Evolutionary conservation across 2,113 vertebrate species (phyloP).

Genomic region (Chrysochloris asiatica): DNA sequence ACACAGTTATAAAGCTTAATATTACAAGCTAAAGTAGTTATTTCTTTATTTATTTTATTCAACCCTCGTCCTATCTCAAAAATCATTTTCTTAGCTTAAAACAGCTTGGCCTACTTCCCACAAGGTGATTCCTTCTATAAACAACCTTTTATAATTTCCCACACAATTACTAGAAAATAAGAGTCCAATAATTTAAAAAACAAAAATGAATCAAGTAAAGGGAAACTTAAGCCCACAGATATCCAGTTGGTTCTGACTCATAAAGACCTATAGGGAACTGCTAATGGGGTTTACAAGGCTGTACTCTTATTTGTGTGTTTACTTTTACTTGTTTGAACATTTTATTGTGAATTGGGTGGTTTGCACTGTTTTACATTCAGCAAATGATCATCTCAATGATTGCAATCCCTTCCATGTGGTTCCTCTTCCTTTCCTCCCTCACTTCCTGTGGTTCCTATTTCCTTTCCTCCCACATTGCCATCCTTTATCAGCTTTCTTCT

Average conservation of each 20-base stretch:
- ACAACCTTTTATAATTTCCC: neutral
- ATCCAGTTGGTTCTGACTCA: neutral
- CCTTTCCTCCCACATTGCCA: too few species aligned
- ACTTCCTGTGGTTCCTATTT: too few species aligned
- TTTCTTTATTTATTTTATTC: neutral
- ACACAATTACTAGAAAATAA: neutral
- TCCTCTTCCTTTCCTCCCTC: too few species aligned
- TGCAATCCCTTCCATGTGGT: too few species aligned
- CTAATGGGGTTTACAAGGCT: neutral
- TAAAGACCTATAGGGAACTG: too few species aligned
- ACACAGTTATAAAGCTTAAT: neutral
- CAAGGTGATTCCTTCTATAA: neutral
- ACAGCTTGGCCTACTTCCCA: neutral
- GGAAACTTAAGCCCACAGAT: neutral
- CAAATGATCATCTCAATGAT: too few species aligned
- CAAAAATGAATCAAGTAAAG: neutral
- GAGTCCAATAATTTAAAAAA: neutral
- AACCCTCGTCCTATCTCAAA: neutral
- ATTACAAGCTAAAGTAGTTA: neutral
- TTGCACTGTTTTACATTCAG: too few species aligned
- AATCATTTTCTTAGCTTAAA: neutral
- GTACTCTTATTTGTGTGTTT: too few species aligned
- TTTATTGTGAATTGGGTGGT: too few species aligned
- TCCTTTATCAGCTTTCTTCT: too few species aligned
- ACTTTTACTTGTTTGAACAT: too few species aligned